phyloP scores from a whole-genome alignment of 2,797 vertebrate genomes.

The Amphiprion clarkii region DNA sequence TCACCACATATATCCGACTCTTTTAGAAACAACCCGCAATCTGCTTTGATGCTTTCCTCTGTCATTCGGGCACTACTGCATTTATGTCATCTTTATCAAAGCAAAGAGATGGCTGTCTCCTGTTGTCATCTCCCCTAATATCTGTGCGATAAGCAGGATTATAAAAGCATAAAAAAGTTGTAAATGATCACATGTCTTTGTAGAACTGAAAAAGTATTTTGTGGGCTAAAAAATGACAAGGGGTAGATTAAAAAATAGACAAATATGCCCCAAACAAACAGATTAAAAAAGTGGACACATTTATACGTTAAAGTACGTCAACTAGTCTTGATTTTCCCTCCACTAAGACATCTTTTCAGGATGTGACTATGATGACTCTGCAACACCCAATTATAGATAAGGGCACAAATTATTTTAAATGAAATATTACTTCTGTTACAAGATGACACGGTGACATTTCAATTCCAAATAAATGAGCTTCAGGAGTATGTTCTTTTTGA shows the following conservation, averaged over 20 bases:
- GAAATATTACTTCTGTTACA: neutral
- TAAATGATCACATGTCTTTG: slow-evolving; percentile 27
- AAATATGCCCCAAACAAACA: neutral
- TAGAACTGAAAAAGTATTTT: slow-evolving; percentile 13
- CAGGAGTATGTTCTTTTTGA: neutral
- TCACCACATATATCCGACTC: slow-evolving; percentile 32
- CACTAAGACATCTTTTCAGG: neutral
- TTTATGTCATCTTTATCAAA: slow-evolving; percentile 53
- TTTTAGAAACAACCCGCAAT: slow-evolving; percentile 37
- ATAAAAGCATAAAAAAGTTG: slow-evolving; percentile 7
- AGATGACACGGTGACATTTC: slow-evolving; percentile 2
- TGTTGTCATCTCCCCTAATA: slow-evolving; percentile 27
- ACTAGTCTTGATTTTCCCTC: slow-evolving; percentile 10
- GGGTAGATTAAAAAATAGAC: neutral
- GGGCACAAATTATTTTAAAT: slow-evolving; percentile 6
- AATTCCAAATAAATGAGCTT: neutral
- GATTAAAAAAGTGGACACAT: neutral
- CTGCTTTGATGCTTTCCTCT: slow-evolving; percentile 55
- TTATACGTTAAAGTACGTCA: neutral
- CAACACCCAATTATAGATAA: slow-evolving; percentile 21
- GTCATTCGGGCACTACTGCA: slow-evolving; percentile 20
- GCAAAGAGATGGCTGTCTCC: slow-evolving; percentile 28
- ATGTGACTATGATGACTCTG: neutral
- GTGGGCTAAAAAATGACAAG: neutral
- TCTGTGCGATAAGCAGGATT: slow-evolving; percentile 22